Evolutionary conservation across 2,888 invertebrate species (phyloP).

Genomic region (Escarpia spicata): DNA sequence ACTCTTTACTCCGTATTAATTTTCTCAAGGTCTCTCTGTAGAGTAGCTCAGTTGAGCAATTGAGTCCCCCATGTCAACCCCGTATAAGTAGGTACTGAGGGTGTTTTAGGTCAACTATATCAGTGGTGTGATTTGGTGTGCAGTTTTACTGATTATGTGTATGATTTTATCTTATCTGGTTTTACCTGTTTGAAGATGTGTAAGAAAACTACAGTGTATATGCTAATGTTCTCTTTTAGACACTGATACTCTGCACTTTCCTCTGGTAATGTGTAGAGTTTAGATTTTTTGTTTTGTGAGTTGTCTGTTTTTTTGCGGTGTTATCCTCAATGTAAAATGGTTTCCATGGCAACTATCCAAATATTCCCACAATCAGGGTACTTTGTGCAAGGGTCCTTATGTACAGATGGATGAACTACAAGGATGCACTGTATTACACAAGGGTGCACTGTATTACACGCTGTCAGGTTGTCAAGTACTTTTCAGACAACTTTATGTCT

Average conservation of each 20-base stretch:
- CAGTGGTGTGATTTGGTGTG: neutral
- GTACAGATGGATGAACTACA: too few species aligned
- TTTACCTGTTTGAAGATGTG: neutral
- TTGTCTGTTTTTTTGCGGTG: neutral
- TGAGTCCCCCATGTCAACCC: neutral
- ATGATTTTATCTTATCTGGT: neutral
- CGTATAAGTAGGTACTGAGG: neutral
- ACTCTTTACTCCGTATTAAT: neutral
- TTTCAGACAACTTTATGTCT: neutral
- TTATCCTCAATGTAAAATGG: neutral
- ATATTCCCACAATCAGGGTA: neutral
- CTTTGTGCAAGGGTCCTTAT: neutral
- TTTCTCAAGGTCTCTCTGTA: too few species aligned
- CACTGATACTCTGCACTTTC: neutral
- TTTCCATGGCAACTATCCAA: slow-evolving; percentile 10
- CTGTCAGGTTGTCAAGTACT: neutral
- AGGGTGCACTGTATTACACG: neutral
- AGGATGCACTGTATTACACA: neutral
- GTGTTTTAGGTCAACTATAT: too few species aligned
- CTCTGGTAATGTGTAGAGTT: neutral
- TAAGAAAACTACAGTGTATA: neutral
- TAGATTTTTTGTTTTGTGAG: neutral
- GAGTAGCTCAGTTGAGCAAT: neutral
- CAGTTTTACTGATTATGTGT: neutral
- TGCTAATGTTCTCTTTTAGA: neutral